Evolutionary conservation across 2,888 invertebrate species (phyloP), one percentile per base, ranked within the genome.

Genomic region (Mythimna vitellina): DNA sequence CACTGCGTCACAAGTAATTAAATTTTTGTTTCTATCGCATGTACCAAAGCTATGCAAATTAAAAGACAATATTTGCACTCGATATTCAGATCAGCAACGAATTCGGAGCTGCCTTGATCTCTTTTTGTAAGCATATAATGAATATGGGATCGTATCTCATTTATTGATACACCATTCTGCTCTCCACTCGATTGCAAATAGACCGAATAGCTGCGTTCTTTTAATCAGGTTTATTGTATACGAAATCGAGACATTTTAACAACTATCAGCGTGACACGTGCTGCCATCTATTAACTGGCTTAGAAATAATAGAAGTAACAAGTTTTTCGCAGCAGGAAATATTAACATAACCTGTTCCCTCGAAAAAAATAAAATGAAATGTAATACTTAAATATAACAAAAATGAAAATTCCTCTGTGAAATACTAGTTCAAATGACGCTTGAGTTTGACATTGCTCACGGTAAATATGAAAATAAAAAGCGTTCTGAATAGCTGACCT

Each of bases 401-500:
- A 63, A 51, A 65, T 53, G 32, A 62, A 80, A 79, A 84, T 79
- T 73, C 73, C 53, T 63, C 25, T 0, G n/a, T 66, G 53, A 72
- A 75, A 77, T 75, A 65, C 57, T 65, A 65, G 61, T 65, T 60
- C 35, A 56, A 79, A 25, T 62, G 69, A 61, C 58, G 56, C 46
- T 65, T 76, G 80, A 85, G 56, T 51, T 65, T 76, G 80, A 85
- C 87, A 76, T 79, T 79, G 76, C 62, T 64, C 62, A 64, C 73
- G 71, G 75, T 76, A 74, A 76, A 46, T 80, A 75, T 69, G 69
- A 72, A 80, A 82, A 84, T 78, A 76, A 81, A 74, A 76, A 77
- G 49, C 73, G 70, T 69, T 74, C 76, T 63, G 64, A 75, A 85
- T 86, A 78, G 73, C 67, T 86, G 87, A 78, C 87, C 85, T 65